A percentile compares a stretch with the other conserved stretches of the same genome.
Conservation (phyloP, 2,888 invertebrate genomes). For the Tachina lurida region DNA sequence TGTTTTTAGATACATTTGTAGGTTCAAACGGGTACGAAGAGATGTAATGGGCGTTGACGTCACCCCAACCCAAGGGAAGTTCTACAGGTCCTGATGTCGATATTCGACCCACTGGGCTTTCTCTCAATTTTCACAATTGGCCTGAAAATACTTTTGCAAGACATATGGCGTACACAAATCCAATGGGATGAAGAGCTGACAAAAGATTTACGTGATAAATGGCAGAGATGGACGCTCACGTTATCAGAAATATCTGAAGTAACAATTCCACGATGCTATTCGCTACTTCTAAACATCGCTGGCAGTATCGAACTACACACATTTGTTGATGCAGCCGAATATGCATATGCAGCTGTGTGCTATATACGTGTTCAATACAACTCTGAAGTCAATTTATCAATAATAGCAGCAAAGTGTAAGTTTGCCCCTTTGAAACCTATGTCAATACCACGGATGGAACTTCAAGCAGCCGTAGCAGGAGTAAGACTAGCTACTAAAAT, state of each 20-base stretch:
- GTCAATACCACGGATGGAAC: too few relatives aligned
- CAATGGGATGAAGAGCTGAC: not conserved
- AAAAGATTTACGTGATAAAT: not conserved
- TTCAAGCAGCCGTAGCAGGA: too few relatives aligned
- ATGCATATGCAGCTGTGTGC: too few relatives aligned
- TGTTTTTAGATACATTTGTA: not conserved
- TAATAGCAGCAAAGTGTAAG: too few relatives aligned
- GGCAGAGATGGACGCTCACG: not conserved
- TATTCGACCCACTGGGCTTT: not conserved
- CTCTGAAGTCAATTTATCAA: too few relatives aligned
- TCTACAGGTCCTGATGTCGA: not conserved
- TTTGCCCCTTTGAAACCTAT: too few relatives aligned
- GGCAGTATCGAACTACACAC: not conserved
- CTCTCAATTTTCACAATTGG: not conserved
- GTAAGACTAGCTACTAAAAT: too few relatives aligned
- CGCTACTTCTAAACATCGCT: not conserved
- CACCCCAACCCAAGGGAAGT: too few relatives aligned
- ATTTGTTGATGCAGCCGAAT: too few relatives aligned
- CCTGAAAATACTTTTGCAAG: constrained; percentile 6
- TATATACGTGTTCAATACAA: not conserved
- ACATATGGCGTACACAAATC: not conserved
- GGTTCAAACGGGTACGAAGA: not conserved
- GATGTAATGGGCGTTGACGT: not conserved
- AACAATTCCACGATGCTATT: not conserved
- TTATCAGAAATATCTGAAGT: not conserved